Conservation (phyloP, 2,113 vertebrate genomes). For the Nannospalax galili region DNA sequence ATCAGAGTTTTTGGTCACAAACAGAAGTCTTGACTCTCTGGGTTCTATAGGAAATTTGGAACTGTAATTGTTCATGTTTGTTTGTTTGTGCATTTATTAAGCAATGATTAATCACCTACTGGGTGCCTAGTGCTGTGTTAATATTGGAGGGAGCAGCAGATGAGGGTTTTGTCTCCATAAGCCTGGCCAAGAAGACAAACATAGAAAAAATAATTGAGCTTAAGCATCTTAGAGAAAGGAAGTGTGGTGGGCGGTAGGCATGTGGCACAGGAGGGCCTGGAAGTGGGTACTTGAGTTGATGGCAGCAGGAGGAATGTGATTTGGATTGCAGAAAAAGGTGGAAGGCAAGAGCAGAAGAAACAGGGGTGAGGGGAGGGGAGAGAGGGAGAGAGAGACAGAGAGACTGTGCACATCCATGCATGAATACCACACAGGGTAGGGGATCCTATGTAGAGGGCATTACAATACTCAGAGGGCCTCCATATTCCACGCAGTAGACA, state of each 20-base stretch:
- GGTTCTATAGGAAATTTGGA: not conserved
- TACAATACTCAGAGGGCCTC: not conserved
- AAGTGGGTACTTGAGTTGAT: not conserved
- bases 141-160: not conserved
- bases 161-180: not conserved
- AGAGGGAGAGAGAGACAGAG: not conserved
- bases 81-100: conserved; percentile 17
- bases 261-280: not conserved
- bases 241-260: not conserved
- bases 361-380: not conserved
- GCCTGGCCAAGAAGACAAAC: not conserved
- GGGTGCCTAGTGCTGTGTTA: not conserved
- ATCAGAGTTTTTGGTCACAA: not conserved
- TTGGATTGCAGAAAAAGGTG: not conserved
- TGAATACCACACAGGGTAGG: not conserved
- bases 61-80: not conserved
- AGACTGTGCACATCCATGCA: too few species aligned
- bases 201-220: not conserved
- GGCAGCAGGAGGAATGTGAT: not conserved
- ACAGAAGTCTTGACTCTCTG: not conserved
- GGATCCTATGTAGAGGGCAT: not conserved
- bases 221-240: not conserved
- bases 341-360: not conserved
- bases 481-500: not conserved
- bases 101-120: not conserved